Base-by-base conservation (phyloP, 2,888 invertebrate genomes). In the Carabus problematicus region DNA sequence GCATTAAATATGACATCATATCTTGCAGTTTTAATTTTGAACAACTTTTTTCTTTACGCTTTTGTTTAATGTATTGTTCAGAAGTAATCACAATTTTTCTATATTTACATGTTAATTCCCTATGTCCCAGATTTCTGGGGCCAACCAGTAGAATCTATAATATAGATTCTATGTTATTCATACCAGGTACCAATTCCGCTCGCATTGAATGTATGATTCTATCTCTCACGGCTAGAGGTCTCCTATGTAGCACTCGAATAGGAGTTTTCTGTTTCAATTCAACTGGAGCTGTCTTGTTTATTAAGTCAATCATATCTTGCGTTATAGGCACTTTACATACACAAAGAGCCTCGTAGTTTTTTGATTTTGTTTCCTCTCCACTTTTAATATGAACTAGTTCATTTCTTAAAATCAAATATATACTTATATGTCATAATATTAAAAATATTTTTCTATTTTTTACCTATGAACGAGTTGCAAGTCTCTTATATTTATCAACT, bases 361-460 rank as follows among this genome's bases (percentile, higher is more conserved):
- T 98, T 9, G 87, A 88, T 81, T 98, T 98, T 16, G 86, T 86
- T 77, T 93, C 91, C 81, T 97, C 97, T 0, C 97, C 97, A 72
- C 89, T 85, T 81, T 96, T 97, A 55, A 97, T 84, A 58, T 86
- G 83, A 0, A 81, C 79, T 29, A 93, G 82, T 54, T 93, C 88
- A 1, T 88, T 87, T 72, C 92, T 91, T 77, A 16, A 79, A 75
- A 47, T 16, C 71, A 70, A 72, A 70, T 39, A 3, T 43, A 9
- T 1, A 49, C 40, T 16, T 7, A 56, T 42, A 58, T 3, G 29
- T 16, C 63, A 63, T n/a, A 42, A 59, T 41, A 41, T 3, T 54
- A 54, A 8, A 16, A 54, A 54, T 11, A 54, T 14, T 3, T 19
- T 56, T 18, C 42, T 59, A 12, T 45, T 19, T 66, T 29, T 54